Percentiles rank a stretch among this genome's conserved stretches.
Conservation (phyloP, 35 echinoderm and acorn worm genomes). For the Hemicentrotus pulcherrimus region DNA sequence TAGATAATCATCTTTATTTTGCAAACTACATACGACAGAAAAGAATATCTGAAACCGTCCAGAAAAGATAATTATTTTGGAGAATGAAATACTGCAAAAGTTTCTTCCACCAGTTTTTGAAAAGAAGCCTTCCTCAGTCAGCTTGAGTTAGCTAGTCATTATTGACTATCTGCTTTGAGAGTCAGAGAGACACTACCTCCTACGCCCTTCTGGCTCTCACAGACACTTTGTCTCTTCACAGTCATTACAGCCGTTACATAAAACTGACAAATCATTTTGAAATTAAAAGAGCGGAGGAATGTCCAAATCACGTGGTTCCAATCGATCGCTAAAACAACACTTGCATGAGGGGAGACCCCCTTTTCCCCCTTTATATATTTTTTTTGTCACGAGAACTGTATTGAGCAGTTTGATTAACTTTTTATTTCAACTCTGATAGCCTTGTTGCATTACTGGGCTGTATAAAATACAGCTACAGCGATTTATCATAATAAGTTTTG, state of each 20-base stretch:
- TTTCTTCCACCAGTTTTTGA: neutral
- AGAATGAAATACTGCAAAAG: neutral
- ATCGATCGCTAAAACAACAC: neutral
- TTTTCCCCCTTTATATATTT: neutral
- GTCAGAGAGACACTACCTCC: too few species aligned
- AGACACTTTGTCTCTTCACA: neutral
- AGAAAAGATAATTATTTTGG: neutral
- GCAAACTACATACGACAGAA: neutral
- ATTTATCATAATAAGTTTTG: neutral
- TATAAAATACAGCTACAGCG: neutral
- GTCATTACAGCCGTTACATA: neutral
- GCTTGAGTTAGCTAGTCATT: too few species aligned
- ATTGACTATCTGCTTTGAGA: too few species aligned
- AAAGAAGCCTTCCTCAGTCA: neutral
- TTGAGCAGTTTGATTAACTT: neutral
- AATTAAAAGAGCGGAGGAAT: neutral
- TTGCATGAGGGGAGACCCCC: neutral
- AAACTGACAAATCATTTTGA: neutral
- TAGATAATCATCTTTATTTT: neutral
- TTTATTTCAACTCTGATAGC: neutral
- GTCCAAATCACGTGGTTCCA: neutral
- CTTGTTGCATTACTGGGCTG: neutral
- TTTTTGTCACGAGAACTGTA: neutral
- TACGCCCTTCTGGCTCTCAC: too few species aligned
- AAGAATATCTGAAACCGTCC: neutral